Conservation (phyloP, 30 jellyfish, hydroid and myxozoan genomes). For the Catostylus mosaicus region DNA sequence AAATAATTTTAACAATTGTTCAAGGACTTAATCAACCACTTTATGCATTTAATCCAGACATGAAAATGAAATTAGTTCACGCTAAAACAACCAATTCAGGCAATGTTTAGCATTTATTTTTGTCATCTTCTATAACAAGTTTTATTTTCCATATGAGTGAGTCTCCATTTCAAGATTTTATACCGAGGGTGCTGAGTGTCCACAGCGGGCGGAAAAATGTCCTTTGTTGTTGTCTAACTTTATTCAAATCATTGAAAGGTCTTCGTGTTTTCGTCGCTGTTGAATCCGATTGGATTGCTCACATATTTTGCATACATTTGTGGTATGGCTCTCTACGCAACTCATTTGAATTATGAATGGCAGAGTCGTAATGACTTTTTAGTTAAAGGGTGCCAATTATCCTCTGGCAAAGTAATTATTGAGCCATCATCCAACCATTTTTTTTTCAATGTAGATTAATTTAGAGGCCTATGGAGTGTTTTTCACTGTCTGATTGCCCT, state of each 20-base stretch:
- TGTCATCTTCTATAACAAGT: no score
- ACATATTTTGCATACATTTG: slow-evolving; percentile 53
- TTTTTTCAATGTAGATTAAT: background rate
- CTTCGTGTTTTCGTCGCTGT: slow-evolving; percentile 56
- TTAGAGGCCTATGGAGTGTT: slow-evolving; percentile 28
- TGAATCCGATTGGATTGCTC: slow-evolving; percentile 43
- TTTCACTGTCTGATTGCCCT: slow-evolving; percentile 12
- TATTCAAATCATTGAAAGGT: slow-evolving; percentile 26
- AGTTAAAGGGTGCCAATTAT: slow-evolving; percentile 67
- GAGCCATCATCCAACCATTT: slow-evolving; percentile 44
- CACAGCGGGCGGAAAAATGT: slow-evolving; percentile 18
- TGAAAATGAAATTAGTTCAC: background rate
- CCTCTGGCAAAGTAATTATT: slow-evolving; percentile 16
- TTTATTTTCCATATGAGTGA: background rate
- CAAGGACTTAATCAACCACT: background rate
- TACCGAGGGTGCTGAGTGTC: background rate
- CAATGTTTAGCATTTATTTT: background rate
- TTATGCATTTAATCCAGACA: background rate
- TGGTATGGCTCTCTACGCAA: slow-evolving; percentile 45
- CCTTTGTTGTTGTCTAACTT: slow-evolving; percentile 9
- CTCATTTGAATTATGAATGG: slow-evolving; percentile 21
- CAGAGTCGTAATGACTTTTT: slow-evolving; percentile 55
- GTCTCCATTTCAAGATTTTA: background rate
- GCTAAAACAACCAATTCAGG: background rate
- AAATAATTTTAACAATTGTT: background rate